Evolutionary conservation across 2,888 invertebrate genomes (phyloP), one percentile per base, ranked within the genome.

Genomic region (Andricus quercusramuli): DNA sequence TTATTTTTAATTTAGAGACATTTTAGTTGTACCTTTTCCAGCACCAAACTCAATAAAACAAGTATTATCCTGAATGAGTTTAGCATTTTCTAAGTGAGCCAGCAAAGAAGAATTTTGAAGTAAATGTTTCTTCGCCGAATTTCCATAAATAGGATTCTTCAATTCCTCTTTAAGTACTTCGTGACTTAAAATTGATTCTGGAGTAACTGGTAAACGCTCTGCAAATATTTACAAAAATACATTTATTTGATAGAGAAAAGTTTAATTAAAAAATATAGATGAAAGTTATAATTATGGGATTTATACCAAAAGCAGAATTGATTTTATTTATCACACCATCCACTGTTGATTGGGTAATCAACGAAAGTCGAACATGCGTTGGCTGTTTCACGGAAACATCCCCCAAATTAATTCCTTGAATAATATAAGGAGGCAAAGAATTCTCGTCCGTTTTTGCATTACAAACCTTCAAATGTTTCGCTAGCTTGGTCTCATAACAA

Each of bases 1-100:
- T 70, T n/a, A 6, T 65, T 25, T 1, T 47, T 5, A 17, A 80
- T 70, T 41, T 56, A 51, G 80, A 74, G 56, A 79, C 47, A n/a
- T 22, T 41, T 25, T n/a, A 6, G 13, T n/a, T 67, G 80, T 90
- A 95, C 97, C 98, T 94, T 96, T 97, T n/a, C 98, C 98, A 17
- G 98, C 98, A 0, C 98, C 98, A 89, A 98, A 96, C 92, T 98
- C 98, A 80, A 98, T 94, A 87, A 95, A 98, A 92, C 96, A 96
- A 0, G 96, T 96, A 32, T 94, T 90, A 15, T 95, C 93, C 17
- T 88, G 89, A 1, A 97, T 92, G 64, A 97, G 93, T 1, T 94
- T 93, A 82, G 95, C 94, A 0, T 93, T 91, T 79, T 96, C 94
- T 66, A 97, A 92, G 79, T 96, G 94, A 64, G 95, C 96, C 80